A percentile compares a stretch with the other conserved stretches of the same genome.
Evolutionary conservation across 2,797 vertebrate genomes (phyloP).

Genomic region (Girardinus metallicus): DNA sequence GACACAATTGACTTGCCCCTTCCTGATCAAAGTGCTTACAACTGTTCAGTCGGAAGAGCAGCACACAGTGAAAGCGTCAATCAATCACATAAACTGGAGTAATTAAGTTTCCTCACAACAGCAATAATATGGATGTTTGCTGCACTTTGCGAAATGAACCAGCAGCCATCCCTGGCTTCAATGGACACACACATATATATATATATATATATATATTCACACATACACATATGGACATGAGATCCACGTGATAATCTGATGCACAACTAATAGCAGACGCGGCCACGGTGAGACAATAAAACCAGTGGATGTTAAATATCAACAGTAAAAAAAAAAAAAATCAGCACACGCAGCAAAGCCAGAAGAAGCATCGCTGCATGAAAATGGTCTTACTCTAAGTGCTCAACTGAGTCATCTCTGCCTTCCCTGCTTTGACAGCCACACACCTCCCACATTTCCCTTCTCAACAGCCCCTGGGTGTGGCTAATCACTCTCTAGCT

Average conservation of each 20-base stretch:
- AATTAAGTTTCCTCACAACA: conserved; percentile 54
- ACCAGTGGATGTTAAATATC: conserved; percentile 61
- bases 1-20: conserved; percentile 7
- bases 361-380: conserved; percentile 60
- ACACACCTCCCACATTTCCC: conserved; percentile 71
- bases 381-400: conserved; percentile 76
- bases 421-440: conserved; percentile 65
- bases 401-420: conserved; percentile 71
- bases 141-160: conserved; percentile 45
- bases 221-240: conserved; percentile 24
- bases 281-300: conserved; percentile 62
- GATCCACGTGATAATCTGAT: conserved; percentile 30
- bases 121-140: conserved; percentile 52
- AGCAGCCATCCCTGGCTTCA: conserved; percentile 26
- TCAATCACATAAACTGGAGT: conserved; percentile 54
- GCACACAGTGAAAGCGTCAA: conserved; percentile 35
- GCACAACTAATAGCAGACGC: conserved; percentile 39
- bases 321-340: conserved; percentile 56
- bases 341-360: conserved; percentile 61
- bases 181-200: conserved; percentile 27
- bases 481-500: conserved; percentile 72
- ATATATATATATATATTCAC: conserved; percentile 28
- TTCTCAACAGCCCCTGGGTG: conserved; percentile 69
- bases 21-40: conserved; percentile 25
- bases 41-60: conserved; percentile 19